Evolutionary conservation across 2,113 vertebrate genomes (phyloP).

Genomic region (Syngnathus scovelli): DNA sequence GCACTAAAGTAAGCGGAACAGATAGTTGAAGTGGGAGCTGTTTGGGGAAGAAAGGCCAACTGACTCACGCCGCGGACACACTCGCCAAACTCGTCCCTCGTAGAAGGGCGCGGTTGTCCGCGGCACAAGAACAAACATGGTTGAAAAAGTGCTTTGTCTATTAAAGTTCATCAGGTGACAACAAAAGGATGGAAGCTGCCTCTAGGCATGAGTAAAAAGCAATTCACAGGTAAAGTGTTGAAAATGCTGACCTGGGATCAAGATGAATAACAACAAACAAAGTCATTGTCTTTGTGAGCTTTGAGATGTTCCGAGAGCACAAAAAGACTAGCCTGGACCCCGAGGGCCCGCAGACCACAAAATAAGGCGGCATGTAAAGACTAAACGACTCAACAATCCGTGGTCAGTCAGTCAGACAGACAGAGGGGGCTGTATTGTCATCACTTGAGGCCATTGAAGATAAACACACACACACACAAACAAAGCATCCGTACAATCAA

Average conservation of each 20-base stretch:
- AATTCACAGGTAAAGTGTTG: constrained; percentile 10
- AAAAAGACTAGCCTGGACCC: constrained; percentile 21
- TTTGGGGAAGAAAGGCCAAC: constrained; percentile 12
- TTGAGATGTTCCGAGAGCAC: constrained; percentile 13
- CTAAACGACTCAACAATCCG: constrained; percentile 18
- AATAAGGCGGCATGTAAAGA: constrained; percentile 8
- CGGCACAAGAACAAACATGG: not conserved
- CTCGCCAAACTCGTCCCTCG: constrained; percentile 22
- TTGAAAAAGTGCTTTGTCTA: not conserved
- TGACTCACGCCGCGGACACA: constrained; percentile 33
- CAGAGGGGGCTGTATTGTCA: not conserved
- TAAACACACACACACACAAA: constrained; percentile 21
- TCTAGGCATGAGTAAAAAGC: not conserved
- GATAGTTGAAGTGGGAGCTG: not conserved
- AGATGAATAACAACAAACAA: constrained; percentile 18
- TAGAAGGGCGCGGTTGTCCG: constrained; percentile 29
- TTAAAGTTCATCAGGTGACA: not conserved
- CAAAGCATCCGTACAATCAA: not conserved
- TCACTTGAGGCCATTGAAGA: constrained; percentile 15
- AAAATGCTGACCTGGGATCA: constrained; percentile 18
- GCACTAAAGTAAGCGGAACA: not conserved
- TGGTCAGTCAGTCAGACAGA: constrained; percentile 1
- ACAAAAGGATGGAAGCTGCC: constrained; percentile 1
- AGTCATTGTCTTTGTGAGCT: constrained; percentile 6
- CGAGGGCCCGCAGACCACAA: constrained; percentile 22